Evolutionary conservation across 2,888 invertebrate species (phyloP).

Genomic region (Drosophila mimica): DNA sequence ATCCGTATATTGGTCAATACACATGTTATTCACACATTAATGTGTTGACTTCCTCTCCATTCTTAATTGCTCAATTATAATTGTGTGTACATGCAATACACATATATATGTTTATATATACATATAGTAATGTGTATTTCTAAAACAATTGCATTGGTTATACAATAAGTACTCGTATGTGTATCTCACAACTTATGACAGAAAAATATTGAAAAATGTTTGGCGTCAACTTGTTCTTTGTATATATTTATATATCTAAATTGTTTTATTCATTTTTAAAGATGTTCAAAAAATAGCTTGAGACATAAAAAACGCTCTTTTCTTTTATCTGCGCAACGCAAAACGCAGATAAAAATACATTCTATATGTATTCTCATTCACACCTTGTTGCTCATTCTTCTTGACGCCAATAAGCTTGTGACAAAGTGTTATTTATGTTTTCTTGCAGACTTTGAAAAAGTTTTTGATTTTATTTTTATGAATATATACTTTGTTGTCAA

Average conservation of each 20-base stretch:
- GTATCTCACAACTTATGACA: slow-evolving; percentile 5
- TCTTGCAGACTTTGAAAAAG: slow-evolving; percentile 6
- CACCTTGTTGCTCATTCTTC: slow-evolving; percentile 26
- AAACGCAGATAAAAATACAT: slow-evolving; percentile 64
- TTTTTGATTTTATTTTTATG: neutral
- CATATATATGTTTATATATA: slow-evolving; percentile 9
- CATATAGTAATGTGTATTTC: slow-evolving; percentile 19
- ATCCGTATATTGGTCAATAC: slow-evolving; percentile 1
- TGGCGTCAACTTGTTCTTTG: slow-evolving; percentile 13
- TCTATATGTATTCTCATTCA: slow-evolving; percentile 44
- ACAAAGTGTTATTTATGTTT: slow-evolving; percentile 36
- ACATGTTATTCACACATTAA: neutral
- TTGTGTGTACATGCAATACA: slow-evolving; percentile 11
- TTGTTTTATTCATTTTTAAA: slow-evolving; percentile 59
- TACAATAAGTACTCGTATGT: slow-evolving; percentile 30
- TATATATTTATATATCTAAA: slow-evolving; percentile 7
- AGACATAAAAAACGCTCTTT: slow-evolving; percentile 57
- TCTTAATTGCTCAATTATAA: slow-evolving; percentile 36
- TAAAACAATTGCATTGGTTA: slow-evolving; percentile 26
- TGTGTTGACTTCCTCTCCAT: neutral
- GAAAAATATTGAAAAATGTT: slow-evolving; percentile 16
- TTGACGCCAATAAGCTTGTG: slow-evolving; percentile 43
- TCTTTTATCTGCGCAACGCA: slow-evolving; percentile 68
- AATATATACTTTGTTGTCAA: slow-evolving; percentile 1
- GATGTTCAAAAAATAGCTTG: slow-evolving; percentile 39